Base-by-base conservation (phyloP, 2,113 vertebrate species). In the Polypterus senegalus region DNA sequence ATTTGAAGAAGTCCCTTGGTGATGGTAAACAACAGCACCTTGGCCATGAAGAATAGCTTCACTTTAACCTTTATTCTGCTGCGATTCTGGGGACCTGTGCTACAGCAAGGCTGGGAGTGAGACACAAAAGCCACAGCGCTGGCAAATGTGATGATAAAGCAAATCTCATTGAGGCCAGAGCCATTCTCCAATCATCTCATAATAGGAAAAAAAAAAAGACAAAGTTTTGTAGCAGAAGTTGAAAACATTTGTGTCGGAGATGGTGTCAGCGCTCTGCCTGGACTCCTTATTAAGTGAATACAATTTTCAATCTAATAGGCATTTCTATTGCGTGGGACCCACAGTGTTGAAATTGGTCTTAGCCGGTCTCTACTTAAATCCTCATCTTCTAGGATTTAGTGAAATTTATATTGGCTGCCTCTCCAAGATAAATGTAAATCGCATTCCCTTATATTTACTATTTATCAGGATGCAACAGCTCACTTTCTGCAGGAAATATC, bases 391-490 rank as follows among this genome's bases (percentile, higher is more conserved):
- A 77, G 83, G 82, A 86, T 83, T 79, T 85, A 86, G 81, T 78
- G 75, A 88, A 86, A 84, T 77, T 82, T 84, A 88, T 88, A 90
- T 88, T 87, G 86, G 87, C 87, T 92, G 88, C 87, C 78, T 87
- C 83, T 83, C 83, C 75, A 76, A 90, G 88, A 88, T 83, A 81
- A 86, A 87, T 74, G 82, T 83, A 82, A 87, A 86, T 87, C 85
- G 79, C 58, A 76, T 81, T 83, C 77, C 84, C 81, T 84, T 85
- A 85, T 84, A 88, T 89, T 83, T 80, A 77, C 78, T 79, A 85
- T 88, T 85, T 83, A 87, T 87, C 87, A 86, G 85, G 70, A 71
- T 74, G 67, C 81, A 63, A 69, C 79, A 81, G 81, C 81, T 82
- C 80, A 81, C 79, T 85, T 84, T 82, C 79, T 78, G 78, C 78